phyloP scores from a whole-genome alignment of 2,797 vertebrate species.

The Muraenolepis orangiensis region DNA sequence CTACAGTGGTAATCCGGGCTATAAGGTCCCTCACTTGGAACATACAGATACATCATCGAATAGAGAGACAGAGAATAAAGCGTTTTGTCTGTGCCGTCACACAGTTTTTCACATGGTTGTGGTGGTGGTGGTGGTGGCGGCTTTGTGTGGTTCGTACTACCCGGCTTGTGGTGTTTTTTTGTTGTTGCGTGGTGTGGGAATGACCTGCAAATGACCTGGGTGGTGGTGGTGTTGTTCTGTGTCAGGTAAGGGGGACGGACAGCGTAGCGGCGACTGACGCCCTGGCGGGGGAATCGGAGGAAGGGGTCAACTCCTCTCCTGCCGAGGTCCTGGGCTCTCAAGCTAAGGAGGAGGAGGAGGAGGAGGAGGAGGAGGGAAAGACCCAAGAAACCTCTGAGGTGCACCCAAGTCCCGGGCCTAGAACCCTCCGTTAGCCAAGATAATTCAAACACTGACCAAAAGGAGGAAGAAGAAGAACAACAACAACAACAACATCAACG shows the following conservation, averaged over 20 bases:
- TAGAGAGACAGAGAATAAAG: too few species aligned
- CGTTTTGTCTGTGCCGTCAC: background rate
- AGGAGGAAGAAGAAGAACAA: constrained; percentile 16
- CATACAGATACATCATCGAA: too few species aligned
- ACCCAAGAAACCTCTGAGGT: constrained; percentile 7
- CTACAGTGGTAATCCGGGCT: background rate
- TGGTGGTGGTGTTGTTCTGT: constrained; percentile 25
- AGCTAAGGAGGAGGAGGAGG: constrained; percentile 23
- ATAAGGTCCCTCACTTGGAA: background rate
- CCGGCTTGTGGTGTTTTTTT: background rate
- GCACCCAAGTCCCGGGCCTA: background rate
- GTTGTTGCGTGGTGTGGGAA: constrained; percentile 9
- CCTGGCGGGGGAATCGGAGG: constrained; percentile 9
- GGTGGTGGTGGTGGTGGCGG: background rate
- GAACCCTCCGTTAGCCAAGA: constrained; percentile 6
- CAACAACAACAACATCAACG: background rate
- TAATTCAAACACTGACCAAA: constrained; percentile 20
- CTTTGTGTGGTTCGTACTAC: constrained; percentile 11
- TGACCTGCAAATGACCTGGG: constrained; percentile 4
- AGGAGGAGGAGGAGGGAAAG: too few species aligned
- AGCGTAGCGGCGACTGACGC: constrained; percentile 5
- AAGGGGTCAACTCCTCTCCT: background rate
- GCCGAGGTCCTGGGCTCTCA: constrained; percentile 16
- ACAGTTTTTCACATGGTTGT: background rate
- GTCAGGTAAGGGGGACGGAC: constrained; percentile 34